Percentiles rank a stretch among this genome's conserved stretches.
These are phyloP conservation scores for Champsocephalus esox DNA, from an alignment of 2,797 vertebrate species.

Conservation along the genomic window DNA sequence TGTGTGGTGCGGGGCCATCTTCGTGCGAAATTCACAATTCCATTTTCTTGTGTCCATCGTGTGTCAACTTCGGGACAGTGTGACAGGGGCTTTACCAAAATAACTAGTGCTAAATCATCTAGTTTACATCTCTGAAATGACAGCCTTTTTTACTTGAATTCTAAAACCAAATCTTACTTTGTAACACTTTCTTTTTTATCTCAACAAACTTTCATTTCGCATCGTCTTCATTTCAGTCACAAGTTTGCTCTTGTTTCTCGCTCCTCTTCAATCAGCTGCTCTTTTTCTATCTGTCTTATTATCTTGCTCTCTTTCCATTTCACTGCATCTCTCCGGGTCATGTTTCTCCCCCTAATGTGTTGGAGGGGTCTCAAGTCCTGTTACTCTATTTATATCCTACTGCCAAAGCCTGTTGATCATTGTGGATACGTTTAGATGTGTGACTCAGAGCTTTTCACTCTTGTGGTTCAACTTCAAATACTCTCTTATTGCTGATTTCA, in stretches of 20 bases:
- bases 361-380: slow-evolving; percentile 68
- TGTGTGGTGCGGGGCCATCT: too few relatives aligned
- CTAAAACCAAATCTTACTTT: background rate
- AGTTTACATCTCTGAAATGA: background rate
- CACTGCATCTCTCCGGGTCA: slow-evolving; percentile 50
- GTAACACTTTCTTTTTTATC: background rate
- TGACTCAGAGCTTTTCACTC: slow-evolving; percentile 17
- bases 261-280: background rate
- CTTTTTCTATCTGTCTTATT: slow-evolving; percentile 13
- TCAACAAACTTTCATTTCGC: background rate
- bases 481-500: background rate
- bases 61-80: too few relatives aligned
- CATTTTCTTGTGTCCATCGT: too few relatives aligned
- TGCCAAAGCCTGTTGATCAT: slow-evolving; percentile 67
- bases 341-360: slow-evolving; percentile 59
- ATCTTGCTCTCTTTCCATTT: slow-evolving; percentile 39
- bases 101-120: background rate
- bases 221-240: background rate
- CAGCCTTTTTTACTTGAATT: background rate
- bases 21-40: too few relatives aligned
- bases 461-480: background rate
- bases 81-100: background rate
- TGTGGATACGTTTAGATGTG: slow-evolving; percentile 57
- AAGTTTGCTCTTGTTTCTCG: slow-evolving; percentile 2
- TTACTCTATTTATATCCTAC: slow-evolving; percentile 74